These are phyloP conservation scores for Pseudomyrmex sp. DNA, from an alignment of 1,140 invertebrate genomes.

Conservation along the genomic window DNA sequence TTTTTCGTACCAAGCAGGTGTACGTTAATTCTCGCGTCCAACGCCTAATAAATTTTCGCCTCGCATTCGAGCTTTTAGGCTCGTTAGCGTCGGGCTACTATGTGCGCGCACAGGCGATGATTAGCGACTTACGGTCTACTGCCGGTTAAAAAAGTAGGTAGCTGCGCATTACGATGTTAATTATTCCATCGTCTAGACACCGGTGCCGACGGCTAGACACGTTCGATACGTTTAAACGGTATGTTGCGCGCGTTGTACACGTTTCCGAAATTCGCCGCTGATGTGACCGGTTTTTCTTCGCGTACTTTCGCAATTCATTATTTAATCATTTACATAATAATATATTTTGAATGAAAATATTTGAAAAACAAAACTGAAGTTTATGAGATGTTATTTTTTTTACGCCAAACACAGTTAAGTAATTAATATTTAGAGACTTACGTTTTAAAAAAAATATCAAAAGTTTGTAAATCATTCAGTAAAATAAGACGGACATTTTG, in stretches of 20 bases:
- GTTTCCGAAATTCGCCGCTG: neutral
- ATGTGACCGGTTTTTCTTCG: neutral
- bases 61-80: constrained; percentile 33
- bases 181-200: constrained; percentile 54
- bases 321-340: neutral
- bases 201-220: constrained; percentile 8
- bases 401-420: too few relatives aligned
- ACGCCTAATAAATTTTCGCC: constrained; percentile 63
- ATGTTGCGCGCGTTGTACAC: too few relatives aligned
- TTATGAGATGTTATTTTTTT: neutral
- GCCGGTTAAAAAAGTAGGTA: neutral
- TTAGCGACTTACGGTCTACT: constrained; percentile 35
- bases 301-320: neutral
- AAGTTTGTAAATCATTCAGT: too few relatives aligned
- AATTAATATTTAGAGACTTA: too few relatives aligned
- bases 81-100: constrained; percentile 49
- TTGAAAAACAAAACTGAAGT: neutral
- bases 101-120: constrained; percentile 49
- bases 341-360: neutral
- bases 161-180: constrained; percentile 41
- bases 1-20: constrained; percentile 22
- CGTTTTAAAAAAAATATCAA: too few relatives aligned
- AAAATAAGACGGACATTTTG: too few relatives aligned
- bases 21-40: constrained; percentile 37
- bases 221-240: constrained; percentile 34